These are phyloP conservation scores for Dromas ardeola DNA, from an alignment of 2,113 vertebrate species.

Conservation along the genomic window DNA sequence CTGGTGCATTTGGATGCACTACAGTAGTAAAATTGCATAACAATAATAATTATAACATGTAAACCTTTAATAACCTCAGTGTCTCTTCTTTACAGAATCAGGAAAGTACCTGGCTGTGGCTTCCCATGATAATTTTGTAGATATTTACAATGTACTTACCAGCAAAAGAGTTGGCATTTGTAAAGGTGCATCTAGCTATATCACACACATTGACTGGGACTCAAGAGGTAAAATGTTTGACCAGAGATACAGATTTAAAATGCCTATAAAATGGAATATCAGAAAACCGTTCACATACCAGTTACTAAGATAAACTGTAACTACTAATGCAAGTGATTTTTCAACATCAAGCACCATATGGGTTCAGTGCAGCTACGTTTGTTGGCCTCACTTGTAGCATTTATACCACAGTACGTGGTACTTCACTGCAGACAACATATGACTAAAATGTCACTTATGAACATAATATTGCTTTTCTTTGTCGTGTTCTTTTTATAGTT, in stretches of 20 bases:
- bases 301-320: neutral
- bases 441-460: neutral
- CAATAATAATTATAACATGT: neutral
- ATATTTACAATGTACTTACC: slow-evolving; percentile 96
- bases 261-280: neutral
- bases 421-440: neutral
- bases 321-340: neutral
- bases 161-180: slow-evolving; percentile 98
- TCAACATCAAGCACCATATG: neutral
- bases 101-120: slow-evolving; percentile 97
- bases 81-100: slow-evolving; percentile 78
- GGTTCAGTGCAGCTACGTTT: neutral
- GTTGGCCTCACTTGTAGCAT: neutral
- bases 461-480: neutral
- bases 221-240: slow-evolving; percentile 81
- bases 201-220: slow-evolving; percentile 98
- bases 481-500: neutral
- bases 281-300: neutral
- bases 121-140: slow-evolving; percentile 97
- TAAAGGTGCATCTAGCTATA: slow-evolving; percentile 90
- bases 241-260: neutral
- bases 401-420: neutral
- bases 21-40: neutral
- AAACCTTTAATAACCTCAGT: neutral
- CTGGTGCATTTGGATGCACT: neutral